Conservation (phyloP, 2,888 invertebrate genomes). For the Caenorhabditis sp. region DNA sequence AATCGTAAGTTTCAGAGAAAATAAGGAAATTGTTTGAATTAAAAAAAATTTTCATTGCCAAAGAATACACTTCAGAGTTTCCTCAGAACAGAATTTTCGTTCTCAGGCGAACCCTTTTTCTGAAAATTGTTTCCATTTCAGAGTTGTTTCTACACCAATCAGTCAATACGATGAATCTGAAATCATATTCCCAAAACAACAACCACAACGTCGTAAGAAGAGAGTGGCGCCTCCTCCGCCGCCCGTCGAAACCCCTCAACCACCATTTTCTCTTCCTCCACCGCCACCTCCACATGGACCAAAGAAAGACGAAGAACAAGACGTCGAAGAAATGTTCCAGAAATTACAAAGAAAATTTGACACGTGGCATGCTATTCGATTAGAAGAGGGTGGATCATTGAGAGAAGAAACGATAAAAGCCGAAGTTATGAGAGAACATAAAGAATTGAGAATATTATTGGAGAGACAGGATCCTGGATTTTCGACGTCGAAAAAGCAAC, state of each 20-base stretch:
- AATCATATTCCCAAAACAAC: slow-evolving; percentile 5
- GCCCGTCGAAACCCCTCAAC: slow-evolving; percentile 1
- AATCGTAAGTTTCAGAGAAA: slow-evolving; percentile 30
- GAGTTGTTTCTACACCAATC: slow-evolving; percentile 29
- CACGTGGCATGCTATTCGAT: slow-evolving; percentile 21
- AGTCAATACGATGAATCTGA: slow-evolving; percentile 36
- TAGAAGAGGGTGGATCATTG: slow-evolving; percentile 25
- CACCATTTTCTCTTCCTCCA: slow-evolving; percentile 24
- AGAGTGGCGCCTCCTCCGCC: slow-evolving; percentile 32
- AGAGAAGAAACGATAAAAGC: slow-evolving; percentile 29
- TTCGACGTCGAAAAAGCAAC: slow-evolving; percentile 9
- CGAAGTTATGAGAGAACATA: slow-evolving; percentile 10
- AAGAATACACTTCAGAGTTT: no score
- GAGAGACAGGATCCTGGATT: slow-evolving; percentile 7
- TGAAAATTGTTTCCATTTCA: slow-evolving; percentile 7
- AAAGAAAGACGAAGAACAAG: slow-evolving; percentile 9
- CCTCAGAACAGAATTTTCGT: no score
- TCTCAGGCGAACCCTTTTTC: no score
- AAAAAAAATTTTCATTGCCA: background rate
- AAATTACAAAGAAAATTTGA: slow-evolving; percentile 23
- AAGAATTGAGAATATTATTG: slow-evolving; percentile 10
- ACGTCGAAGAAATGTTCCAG: slow-evolving; percentile 26
- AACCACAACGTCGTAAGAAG: slow-evolving; percentile 6
- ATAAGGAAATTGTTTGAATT: background rate
- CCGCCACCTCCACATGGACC: slow-evolving; percentile 17